These are phyloP conservation scores for Craterocephalus amniculus DNA, from an alignment of 2,797 vertebrate genomes.

Conservation along the genomic window DNA sequence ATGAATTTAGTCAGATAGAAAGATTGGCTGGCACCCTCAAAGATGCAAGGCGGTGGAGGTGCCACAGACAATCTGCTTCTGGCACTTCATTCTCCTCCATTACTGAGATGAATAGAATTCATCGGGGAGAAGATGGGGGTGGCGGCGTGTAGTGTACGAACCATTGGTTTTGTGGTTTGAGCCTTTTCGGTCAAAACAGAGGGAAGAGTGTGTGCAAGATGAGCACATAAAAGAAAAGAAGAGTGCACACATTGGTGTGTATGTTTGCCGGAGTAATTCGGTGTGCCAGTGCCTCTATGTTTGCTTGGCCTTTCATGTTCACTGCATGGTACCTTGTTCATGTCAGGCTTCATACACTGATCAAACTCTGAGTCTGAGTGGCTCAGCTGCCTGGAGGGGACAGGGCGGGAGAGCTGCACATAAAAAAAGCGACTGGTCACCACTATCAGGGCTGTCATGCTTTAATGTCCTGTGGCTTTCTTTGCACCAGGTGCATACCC, in stretches of 20 bases:
- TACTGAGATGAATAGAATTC: slow-evolving; percentile 59
- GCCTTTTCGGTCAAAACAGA: slow-evolving; percentile 27
- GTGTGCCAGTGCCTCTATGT: slow-evolving; percentile 35
- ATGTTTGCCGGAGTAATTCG: neutral
- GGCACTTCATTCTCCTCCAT: slow-evolving; percentile 39
- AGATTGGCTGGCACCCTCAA: slow-evolving; percentile 48
- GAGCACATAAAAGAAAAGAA: slow-evolving; percentile 25
- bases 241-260: neutral
- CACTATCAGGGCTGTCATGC: slow-evolving; percentile 41
- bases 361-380: slow-evolving; percentile 55
- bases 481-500: slow-evolving; percentile 57
- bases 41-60: slow-evolving; percentile 35
- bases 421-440: slow-evolving; percentile 35
- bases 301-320: slow-evolving; percentile 62
- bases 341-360: slow-evolving; percentile 58
- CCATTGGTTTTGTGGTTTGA: slow-evolving; percentile 29
- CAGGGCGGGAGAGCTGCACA: slow-evolving; percentile 23
- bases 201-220: slow-evolving; percentile 16
- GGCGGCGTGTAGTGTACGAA: slow-evolving; percentile 7
- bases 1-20: slow-evolving; percentile 51
- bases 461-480: slow-evolving; percentile 32
- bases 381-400: slow-evolving; percentile 62
- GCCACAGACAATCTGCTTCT: slow-evolving; percentile 50
- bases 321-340: slow-evolving; percentile 50
- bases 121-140: slow-evolving; percentile 40